Percentiles rank a stretch among this genome's conserved stretches.
These are phyloP conservation scores for Daubentonia madagascariensis DNA, from an alignment of 2,113 vertebrate species.

Conservation along the genomic window DNA sequence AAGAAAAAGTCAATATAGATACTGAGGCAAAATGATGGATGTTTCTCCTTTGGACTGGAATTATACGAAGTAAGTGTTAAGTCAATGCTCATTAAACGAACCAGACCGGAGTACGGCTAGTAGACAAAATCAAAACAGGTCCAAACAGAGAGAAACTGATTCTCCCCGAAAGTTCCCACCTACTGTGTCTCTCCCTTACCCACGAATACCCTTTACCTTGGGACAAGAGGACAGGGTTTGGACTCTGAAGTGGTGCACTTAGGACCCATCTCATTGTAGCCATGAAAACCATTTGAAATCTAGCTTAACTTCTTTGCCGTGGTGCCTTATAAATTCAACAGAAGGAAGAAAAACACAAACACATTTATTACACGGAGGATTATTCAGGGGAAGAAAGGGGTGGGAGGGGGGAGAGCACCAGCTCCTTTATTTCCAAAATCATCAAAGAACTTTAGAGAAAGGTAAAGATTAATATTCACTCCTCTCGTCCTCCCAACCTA, in stretches of 20 bases:
- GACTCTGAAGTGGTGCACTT: fast-evolving
- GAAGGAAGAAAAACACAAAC: slow-evolving; percentile 3
- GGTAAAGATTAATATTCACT: background rate
- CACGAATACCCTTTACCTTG: fast-evolving
- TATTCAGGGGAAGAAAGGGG: fast-evolving
- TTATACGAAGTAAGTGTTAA: background rate
- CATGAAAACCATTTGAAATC: background rate
- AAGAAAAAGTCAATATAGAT: background rate
- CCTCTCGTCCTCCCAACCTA: background rate
- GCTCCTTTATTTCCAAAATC: background rate
- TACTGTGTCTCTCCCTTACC: too few species aligned
- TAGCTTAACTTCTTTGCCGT: background rate
- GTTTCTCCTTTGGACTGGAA: slow-evolving; percentile 5
- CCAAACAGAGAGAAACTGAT: background rate
- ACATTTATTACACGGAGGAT: background rate
- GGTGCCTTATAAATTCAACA: background rate
- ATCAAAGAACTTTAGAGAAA: background rate
- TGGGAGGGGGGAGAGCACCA: background rate
- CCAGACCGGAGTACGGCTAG: too few species aligned
- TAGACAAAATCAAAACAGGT: background rate
- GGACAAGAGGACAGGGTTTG: background rate
- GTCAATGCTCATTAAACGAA: background rate
- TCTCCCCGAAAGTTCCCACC: background rate
- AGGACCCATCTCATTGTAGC: background rate
- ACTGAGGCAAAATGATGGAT: background rate